Conservation (phyloP, 2,797 vertebrate genomes). For the Pseudopleuronectes americanus region DNA sequence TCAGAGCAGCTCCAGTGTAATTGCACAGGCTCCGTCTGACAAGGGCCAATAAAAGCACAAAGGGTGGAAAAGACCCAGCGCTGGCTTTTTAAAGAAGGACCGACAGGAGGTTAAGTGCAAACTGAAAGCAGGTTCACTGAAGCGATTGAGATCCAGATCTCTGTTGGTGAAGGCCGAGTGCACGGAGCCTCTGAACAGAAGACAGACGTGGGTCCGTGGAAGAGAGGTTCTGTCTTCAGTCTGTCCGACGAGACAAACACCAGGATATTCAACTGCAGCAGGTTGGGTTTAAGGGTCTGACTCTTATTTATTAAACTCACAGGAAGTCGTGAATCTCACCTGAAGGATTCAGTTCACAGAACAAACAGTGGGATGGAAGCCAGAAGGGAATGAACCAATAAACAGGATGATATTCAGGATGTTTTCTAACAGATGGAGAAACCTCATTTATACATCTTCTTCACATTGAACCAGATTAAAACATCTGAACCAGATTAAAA, state of each 20-base stretch:
- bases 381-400: slow-evolving; percentile 23
- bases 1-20: slow-evolving; percentile 25
- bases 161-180: slow-evolving; percentile 6
- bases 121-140: slow-evolving; percentile 41
- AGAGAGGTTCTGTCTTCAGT: background rate
- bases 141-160: slow-evolving; percentile 39
- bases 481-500: no score
- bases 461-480: background rate
- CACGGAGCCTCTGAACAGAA: slow-evolving; percentile 30
- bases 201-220: slow-evolving; percentile 33
- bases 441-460: no score
- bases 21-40: slow-evolving; percentile 30
- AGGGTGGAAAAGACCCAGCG: slow-evolving; percentile 41
- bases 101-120: slow-evolving; percentile 46
- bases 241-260: background rate
- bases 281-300: no score
- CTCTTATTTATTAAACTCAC: slow-evolving; percentile 13
- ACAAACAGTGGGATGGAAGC: slow-evolving; percentile 8
- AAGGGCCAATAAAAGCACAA: slow-evolving; percentile 53
- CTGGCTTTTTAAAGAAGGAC: slow-evolving; percentile 18
- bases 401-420: slow-evolving; percentile 24
- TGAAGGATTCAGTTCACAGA: background rate
- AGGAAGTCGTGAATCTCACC: slow-evolving; percentile 11
- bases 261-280: slow-evolving; percentile 5
- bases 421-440: slow-evolving; percentile 14